These are phyloP conservation scores for Nomada lathburiana DNA, from an alignment of 2,888 invertebrate genomes.

Conservation along the genomic window DNA sequence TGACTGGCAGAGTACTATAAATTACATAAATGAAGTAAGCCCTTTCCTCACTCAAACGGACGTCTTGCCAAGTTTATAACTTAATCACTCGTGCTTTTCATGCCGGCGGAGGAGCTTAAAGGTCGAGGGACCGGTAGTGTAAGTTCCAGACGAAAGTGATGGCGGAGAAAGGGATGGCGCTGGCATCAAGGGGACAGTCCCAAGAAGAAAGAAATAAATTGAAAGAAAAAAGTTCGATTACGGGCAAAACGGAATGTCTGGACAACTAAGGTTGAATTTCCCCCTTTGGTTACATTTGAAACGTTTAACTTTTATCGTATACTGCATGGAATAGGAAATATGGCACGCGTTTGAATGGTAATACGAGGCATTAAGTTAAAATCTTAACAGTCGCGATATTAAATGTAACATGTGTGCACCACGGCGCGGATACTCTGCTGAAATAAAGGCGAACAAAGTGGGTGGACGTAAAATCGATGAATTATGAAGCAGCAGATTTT, in stretches of 20 bases:
- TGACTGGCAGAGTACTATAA: constrained; percentile 78
- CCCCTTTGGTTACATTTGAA: background rate
- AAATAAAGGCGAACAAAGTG: constrained; percentile 13
- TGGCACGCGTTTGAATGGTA: background rate
- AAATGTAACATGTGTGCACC: background rate
- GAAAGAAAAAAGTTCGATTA: background rate
- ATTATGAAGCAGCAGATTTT: constrained; percentile 14
- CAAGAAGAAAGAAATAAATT: constrained; percentile 21
- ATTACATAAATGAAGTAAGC: constrained; percentile 81
- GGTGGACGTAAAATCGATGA: background rate
- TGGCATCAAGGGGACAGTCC: background rate
- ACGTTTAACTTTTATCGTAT: background rate
- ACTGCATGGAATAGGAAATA: background rate
- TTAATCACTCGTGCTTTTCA: constrained; percentile 76
- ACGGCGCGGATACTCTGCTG: background rate
- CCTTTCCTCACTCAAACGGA: constrained; percentile 73
- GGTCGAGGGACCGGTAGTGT: constrained; percentile 29
- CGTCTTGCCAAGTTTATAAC: constrained; percentile 80
- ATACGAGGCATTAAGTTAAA: background rate
- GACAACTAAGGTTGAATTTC: background rate
- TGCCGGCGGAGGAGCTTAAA: constrained; percentile 58
- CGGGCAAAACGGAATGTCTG: background rate
- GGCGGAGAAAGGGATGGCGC: constrained; percentile 12
- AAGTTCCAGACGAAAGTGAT: constrained; percentile 37
- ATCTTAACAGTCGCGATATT: background rate